A percentile compares a stretch with the other conserved stretches of the same genome.
These are phyloP conservation scores for Cyprinus carpio DNA, from an alignment of 2,113 vertebrate genomes.

Conservation along the genomic window DNA sequence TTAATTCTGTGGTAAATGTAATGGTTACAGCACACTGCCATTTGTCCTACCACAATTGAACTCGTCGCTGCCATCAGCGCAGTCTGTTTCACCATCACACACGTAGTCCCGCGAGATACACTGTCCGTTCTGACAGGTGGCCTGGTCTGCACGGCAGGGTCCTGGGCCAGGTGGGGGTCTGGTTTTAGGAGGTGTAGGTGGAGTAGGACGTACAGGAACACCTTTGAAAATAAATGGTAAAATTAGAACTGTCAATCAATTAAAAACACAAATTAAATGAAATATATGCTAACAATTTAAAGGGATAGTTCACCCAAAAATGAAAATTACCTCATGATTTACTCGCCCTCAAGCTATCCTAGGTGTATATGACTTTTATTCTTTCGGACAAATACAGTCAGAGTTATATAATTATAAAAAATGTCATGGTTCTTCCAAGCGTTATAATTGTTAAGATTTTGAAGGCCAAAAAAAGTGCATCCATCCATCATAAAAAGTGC, in stretches of 20 bases:
- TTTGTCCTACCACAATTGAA: slow-evolving; percentile 78
- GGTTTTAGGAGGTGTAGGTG: slow-evolving; percentile 22
- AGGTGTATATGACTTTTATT: not conserved
- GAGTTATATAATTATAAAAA: no score
- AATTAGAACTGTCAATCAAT: not conserved
- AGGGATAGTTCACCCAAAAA: no score
- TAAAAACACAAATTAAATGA: not conserved
- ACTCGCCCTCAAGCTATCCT: no score
- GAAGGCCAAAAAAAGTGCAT: no score
- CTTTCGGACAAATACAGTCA: no score
- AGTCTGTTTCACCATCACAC: slow-evolving; percentile 87
- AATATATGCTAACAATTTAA: not conserved
- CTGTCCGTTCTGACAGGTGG: slow-evolving; percentile 78
- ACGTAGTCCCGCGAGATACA: slow-evolving; percentile 85
- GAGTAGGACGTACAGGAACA: slow-evolving; percentile 5
- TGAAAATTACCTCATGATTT: no score
- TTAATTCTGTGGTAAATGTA: not conserved
- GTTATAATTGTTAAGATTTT: no score
- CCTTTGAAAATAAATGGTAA: not conserved
- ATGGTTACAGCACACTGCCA: not conserved
- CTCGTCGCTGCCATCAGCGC: slow-evolving; percentile 87
- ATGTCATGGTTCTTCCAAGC: no score
- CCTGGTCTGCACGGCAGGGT: slow-evolving; percentile 78
- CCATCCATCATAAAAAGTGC: no score
- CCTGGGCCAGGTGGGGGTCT: slow-evolving; percentile 43